Conservation (phyloP, 2,888 invertebrate genomes). For the Leucophenga maculata region DNA sequence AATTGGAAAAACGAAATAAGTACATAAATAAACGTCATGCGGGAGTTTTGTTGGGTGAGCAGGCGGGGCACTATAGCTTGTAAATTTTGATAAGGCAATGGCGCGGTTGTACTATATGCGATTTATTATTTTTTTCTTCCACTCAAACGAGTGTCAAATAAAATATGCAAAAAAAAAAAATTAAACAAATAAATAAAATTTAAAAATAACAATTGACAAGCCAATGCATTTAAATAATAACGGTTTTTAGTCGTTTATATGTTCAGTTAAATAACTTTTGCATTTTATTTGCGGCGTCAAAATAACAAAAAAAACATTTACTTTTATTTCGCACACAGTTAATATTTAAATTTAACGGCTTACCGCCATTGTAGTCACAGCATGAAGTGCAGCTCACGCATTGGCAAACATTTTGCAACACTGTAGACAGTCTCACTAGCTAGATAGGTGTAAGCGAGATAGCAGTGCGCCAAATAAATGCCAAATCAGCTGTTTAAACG, state of each 20-base stretch:
- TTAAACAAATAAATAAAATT: background rate
- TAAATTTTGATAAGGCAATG: background rate
- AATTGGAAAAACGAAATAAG: constrained; percentile 3
- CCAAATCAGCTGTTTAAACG: constrained; percentile 33
- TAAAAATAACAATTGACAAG: background rate
- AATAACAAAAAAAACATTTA: constrained; percentile 46
- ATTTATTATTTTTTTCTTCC: background rate
- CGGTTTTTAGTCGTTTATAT: no score
- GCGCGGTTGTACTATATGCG: background rate
- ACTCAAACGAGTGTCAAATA: background rate
- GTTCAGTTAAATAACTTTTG: no score
- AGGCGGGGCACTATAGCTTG: background rate
- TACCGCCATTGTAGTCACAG: no score
- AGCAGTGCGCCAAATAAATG: no score
- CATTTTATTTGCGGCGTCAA: constrained; percentile 27
- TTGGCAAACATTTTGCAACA: constrained; percentile 30
- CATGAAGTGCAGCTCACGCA: constrained; percentile 25
- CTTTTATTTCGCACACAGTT: constrained; percentile 37
- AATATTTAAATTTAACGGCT: constrained; percentile 15
- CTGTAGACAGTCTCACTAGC: constrained; percentile 6
- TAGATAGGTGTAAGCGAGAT: background rate
- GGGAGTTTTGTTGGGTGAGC: background rate
- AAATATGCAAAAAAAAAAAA: background rate
- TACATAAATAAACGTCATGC: background rate
- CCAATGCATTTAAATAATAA: background rate